Evolutionary conservation across 2,797 vertebrate genomes (phyloP).

Genomic region (Gallinago nigripennis): DNA sequence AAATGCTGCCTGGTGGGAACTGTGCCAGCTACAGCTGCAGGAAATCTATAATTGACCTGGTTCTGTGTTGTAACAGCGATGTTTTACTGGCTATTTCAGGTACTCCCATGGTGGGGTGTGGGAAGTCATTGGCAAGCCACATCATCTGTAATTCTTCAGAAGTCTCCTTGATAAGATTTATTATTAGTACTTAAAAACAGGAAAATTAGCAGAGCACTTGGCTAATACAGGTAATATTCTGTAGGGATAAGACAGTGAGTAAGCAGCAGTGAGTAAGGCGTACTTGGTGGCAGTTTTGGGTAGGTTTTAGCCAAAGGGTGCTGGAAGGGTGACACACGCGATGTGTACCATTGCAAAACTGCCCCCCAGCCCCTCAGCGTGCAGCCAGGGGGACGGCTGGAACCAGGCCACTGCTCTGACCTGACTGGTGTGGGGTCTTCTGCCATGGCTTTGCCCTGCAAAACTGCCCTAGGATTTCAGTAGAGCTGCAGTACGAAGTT

Average conservation of each 20-base stretch:
- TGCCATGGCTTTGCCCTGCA: not conserved
- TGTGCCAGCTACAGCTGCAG: slow-evolving; percentile 26
- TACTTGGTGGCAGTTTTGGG: not conserved
- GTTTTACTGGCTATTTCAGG: not conserved
- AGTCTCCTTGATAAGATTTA: not conserved
- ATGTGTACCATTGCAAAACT: not conserved
- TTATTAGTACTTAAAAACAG: not conserved
- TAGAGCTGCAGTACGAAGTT: not conserved
- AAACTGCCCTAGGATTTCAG: not conserved
- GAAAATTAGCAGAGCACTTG: slow-evolving; percentile 15
- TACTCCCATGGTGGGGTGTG: not conserved
- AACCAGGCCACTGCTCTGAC: not conserved
- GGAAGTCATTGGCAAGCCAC: not conserved
- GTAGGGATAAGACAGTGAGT: not conserved
- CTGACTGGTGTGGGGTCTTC: not conserved
- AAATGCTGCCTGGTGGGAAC: slow-evolving; percentile 2
- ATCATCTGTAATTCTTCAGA: not conserved
- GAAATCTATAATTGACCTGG: not conserved
- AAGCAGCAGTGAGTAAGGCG: not conserved
- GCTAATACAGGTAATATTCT: not conserved
- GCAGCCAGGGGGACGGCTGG: not conserved
- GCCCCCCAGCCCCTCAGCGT: not conserved
- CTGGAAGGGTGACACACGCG: not conserved
- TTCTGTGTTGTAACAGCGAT: not conserved
- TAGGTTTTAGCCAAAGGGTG: not conserved